These are phyloP conservation scores for Drosophila kanekoi DNA, from an alignment of 2,888 invertebrate genomes.

Conservation along the genomic window DNA sequence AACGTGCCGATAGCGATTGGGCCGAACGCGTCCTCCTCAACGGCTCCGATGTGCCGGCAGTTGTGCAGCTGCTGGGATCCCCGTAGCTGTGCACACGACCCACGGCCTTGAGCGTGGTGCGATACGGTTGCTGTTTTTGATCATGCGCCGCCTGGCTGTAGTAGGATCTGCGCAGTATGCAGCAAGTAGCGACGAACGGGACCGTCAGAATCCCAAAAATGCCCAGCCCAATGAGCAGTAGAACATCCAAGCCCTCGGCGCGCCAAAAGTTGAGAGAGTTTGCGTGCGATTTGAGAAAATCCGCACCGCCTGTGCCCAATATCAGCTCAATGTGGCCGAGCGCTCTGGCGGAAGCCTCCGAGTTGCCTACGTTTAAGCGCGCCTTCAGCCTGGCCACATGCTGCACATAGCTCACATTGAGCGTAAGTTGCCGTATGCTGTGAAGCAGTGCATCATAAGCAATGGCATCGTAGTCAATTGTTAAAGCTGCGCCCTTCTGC, in stretches of 20 bases:
- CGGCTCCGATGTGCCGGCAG: slow-evolving; percentile 41
- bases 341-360: slow-evolving; percentile 74
- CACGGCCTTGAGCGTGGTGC: slow-evolving; percentile 46
- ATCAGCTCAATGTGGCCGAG: slow-evolving; percentile 83
- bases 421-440: slow-evolving; percentile 83
- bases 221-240: slow-evolving; percentile 81
- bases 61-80: slow-evolving; percentile 42
- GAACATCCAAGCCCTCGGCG: slow-evolving; percentile 82
- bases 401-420: slow-evolving; percentile 77
- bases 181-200: slow-evolving; percentile 82
- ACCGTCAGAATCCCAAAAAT: slow-evolving; percentile 81
- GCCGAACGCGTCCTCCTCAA: slow-evolving; percentile 65
- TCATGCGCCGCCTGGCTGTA: slow-evolving; percentile 62
- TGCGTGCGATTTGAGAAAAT: slow-evolving; percentile 82
- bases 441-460: slow-evolving; percentile 83
- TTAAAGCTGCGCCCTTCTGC: slow-evolving; percentile 84
- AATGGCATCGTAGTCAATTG: slow-evolving; percentile 82
- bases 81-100: slow-evolving; percentile 63
- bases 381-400: slow-evolving; percentile 57
- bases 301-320: slow-evolving; percentile 79
- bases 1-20: slow-evolving; percentile 61
- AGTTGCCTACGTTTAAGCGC: slow-evolving; percentile 65
- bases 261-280: slow-evolving; percentile 82
- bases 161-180: slow-evolving; percentile 81
- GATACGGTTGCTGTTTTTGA: slow-evolving; percentile 46